Percentiles rank a stretch among this genome's conserved stretches.
Evolutionary conservation across 2,797 vertebrate species (phyloP).

Genomic region (Trachops cirrhosus): DNA sequence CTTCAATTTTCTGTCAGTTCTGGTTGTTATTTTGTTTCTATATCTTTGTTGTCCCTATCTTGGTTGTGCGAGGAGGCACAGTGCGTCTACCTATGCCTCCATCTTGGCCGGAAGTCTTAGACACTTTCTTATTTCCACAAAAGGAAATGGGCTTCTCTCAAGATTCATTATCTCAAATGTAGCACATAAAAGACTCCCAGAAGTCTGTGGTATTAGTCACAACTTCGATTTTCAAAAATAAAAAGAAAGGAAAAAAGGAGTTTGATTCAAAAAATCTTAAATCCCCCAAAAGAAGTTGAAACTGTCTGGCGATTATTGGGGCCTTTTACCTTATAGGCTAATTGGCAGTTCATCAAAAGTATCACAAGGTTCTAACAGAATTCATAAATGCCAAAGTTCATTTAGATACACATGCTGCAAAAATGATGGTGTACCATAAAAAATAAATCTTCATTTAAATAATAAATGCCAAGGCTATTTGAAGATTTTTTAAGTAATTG

Average conservation of each 20-base stretch:
- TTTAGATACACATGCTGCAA: background rate
- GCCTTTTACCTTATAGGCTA: constrained; percentile 20
- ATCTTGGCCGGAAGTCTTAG: too few species aligned
- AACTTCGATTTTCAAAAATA: constrained; percentile 17
- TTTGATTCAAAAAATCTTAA: background rate
- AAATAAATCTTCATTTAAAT: constrained; percentile 51
- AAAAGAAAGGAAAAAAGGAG: background rate
- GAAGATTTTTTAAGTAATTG: background rate
- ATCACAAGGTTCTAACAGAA: constrained; percentile 26
- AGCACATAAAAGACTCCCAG: background rate
- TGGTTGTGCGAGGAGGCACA: too few species aligned
- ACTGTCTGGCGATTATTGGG: background rate
- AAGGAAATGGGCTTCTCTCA: background rate
- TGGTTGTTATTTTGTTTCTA: too few species aligned
- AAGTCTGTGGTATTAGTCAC: background rate
- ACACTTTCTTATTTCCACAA: background rate
- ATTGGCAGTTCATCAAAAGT: constrained; percentile 6
- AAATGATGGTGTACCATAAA: background rate
- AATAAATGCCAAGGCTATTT: constrained; percentile 21
- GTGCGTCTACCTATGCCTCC: too few species aligned
- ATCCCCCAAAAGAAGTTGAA: background rate
- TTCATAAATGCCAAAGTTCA: constrained; percentile 21
- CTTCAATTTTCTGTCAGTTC: too few species aligned
- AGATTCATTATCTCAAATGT: background rate
- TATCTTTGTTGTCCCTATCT: too few species aligned